Evolutionary conservation across 2,797 vertebrate species (phyloP), one percentile per base, ranked within the genome.

Genomic region (Gymnodraco acuticeps): DNA sequence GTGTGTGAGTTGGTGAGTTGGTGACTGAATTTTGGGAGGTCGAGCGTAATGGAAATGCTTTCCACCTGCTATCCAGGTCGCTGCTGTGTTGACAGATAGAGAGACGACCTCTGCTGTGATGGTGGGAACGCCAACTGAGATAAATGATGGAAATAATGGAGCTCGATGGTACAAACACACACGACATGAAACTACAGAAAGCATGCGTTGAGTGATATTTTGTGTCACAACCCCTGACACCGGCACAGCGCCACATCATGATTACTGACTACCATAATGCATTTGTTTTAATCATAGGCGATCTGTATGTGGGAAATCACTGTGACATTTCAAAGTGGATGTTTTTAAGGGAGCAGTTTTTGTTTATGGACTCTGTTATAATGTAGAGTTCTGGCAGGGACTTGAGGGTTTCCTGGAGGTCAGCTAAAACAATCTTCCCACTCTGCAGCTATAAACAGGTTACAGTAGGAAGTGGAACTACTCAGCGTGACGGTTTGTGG

Each of bases 91-190:
- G 73, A 82, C 54, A 62, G 73, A 69, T 15, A 47, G 9, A 23
- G 31, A 64, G 41, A 55, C 42, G 60, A 56, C 63, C n/a, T n/a
- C n/a, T n/a, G n/a, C 72, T 64, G 75, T 70, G 82, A 73, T 63
- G 55, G 69, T 43, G 54, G 71, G 38, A 64, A 45, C 45, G 47
- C 60, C 41, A 67, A 77, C 59, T 58, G 43, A 70, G 70, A 78
- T 60, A 64, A 79, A 78, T 75, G 13, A 74, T 62, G 50, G 60
- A 73, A 79, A 86, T 78, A 65, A 80, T 75, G 52, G 42, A 53
- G 50, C 56, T 59, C 19, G 7, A 7, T n/a, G 43, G 4, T 1
- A 56, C 46, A 33, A 1, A 68, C 38, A 48, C 38, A 41, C 9
- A 53, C 13, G 0, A 2, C n/a, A 2, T 4, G 3, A 3, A 48